phyloP scores from a whole-genome alignment of 1,140 invertebrate species.

The Melitaea cinxia region DNA sequence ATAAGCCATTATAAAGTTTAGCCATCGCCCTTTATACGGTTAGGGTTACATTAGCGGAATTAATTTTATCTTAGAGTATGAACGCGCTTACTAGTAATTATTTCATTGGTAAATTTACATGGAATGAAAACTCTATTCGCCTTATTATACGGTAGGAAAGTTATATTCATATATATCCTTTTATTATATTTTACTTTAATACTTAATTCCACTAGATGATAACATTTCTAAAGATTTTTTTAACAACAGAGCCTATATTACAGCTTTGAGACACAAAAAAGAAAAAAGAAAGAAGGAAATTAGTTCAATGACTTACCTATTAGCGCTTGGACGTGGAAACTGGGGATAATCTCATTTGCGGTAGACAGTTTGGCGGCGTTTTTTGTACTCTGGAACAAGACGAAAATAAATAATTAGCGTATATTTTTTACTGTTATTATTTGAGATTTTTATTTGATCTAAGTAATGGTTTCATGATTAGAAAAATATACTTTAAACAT shows the following conservation, averaged over 20 bases:
- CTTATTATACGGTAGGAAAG: not conserved
- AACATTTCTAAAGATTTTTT: too few relatives aligned
- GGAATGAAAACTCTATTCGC: slow-evolving; percentile 2
- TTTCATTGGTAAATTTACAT: slow-evolving; percentile 20
- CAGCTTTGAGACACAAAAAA: too few relatives aligned
- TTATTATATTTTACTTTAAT: too few relatives aligned
- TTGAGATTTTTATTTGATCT: not conserved
- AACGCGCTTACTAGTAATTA: slow-evolving; percentile 31
- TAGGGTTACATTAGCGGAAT: slow-evolving; percentile 48
- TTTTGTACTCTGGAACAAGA: slow-evolving; percentile 68
- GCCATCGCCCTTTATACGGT: slow-evolving; percentile 58
- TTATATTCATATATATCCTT: not conserved
- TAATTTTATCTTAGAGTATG: slow-evolving; percentile 53
- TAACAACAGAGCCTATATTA: too few relatives aligned
- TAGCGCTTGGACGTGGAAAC: slow-evolving; percentile 77
- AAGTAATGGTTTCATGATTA: too few relatives aligned
- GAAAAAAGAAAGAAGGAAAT: too few relatives aligned
- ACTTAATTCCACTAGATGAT: too few relatives aligned
- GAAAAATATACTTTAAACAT: too few relatives aligned
- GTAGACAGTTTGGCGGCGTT: slow-evolving; percentile 80
- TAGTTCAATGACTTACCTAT: slow-evolving; percentile 73
- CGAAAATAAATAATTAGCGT: slow-evolving; percentile 1
- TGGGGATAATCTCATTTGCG: slow-evolving; percentile 78
- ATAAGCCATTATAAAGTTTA: slow-evolving; percentile 71
- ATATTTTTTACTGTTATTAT: not conserved